Conservation (phyloP, 1,140 invertebrate species). For the Mycetomoellerius zeteki region DNA sequence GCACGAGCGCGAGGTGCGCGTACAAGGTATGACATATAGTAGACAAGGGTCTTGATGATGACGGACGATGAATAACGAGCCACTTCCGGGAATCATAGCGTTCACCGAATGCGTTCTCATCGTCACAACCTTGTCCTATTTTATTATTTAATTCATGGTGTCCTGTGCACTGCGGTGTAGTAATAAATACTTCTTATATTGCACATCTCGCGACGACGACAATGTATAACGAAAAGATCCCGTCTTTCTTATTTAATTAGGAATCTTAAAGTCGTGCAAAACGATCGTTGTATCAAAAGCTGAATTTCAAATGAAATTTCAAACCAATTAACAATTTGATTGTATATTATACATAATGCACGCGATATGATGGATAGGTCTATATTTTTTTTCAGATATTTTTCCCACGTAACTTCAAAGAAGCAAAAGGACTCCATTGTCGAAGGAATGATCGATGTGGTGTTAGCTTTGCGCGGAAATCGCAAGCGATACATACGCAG, state of each 20-base stretch:
- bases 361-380: not conserved
- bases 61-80: constrained; percentile 83
- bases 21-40: constrained; percentile 63
- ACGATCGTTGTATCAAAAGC: not conserved
- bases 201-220: not conserved
- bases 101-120: constrained; percentile 79
- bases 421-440: not conserved
- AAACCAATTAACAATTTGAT: not conserved
- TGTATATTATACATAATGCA: not conserved
- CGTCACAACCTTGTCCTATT: constrained; percentile 82
- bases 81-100: constrained; percentile 82
- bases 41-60: constrained; percentile 81
- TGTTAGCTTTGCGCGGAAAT: not conserved
- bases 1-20: constrained; percentile 59
- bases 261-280: not conserved
- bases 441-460: not conserved
- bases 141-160: constrained; percentile 66
- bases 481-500: constrained; percentile 14
- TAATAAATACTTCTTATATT: not conserved
- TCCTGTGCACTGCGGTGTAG: not conserved
- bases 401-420: not conserved
- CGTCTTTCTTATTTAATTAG: not conserved
- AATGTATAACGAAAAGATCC: not conserved
- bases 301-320: not conserved
- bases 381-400: constrained; percentile 7